Evolutionary conservation across 2,113 vertebrate genomes (phyloP).

Genomic region (Saguinus imperator): DNA sequence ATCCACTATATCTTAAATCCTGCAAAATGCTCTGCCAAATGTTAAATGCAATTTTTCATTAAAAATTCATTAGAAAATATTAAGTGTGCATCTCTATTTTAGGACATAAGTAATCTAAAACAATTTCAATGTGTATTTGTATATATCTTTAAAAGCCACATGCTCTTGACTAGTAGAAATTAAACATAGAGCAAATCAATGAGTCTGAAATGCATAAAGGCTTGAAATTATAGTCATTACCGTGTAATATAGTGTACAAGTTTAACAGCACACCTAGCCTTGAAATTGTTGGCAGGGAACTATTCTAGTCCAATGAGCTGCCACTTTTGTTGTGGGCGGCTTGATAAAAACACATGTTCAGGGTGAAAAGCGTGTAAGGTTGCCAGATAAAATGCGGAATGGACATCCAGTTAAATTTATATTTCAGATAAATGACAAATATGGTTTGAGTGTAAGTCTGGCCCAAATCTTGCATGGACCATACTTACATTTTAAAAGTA

Average conservation of each 20-base stretch:
- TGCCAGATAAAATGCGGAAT: not conserved
- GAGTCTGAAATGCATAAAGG: slow-evolving; percentile 50
- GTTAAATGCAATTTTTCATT: slow-evolving; percentile 69
- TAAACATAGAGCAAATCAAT: slow-evolving; percentile 60
- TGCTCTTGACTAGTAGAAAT: slow-evolving; percentile 67
- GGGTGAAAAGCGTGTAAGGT: not conserved
- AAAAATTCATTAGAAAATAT: slow-evolving; percentile 65
- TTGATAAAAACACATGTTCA: slow-evolving; percentile 6
- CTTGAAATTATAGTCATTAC: slow-evolving; percentile 66
- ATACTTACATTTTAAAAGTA: not conserved
- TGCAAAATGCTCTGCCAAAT: slow-evolving; percentile 69
- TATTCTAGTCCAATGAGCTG: slow-evolving; percentile 38
- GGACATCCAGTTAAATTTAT: not conserved
- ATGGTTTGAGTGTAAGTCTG: not conserved
- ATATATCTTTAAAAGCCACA: slow-evolving; percentile 55
- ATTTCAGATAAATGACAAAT: not conserved
- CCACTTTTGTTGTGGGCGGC: not conserved
- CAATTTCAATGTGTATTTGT: slow-evolving; percentile 5
- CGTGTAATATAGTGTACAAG: not conserved
- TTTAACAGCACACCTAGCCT: slow-evolving; percentile 45
- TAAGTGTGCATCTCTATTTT: slow-evolving; percentile 40
- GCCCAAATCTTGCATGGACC: not conserved
- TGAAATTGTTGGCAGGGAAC: not conserved
- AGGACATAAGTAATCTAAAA: slow-evolving; percentile 4
- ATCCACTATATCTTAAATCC: slow-evolving; percentile 51